Evolutionary conservation across 2,113 vertebrate genomes (phyloP), one percentile per base, ranked within the genome.

Genomic region (Urocynchramus pylzowi): DNA sequence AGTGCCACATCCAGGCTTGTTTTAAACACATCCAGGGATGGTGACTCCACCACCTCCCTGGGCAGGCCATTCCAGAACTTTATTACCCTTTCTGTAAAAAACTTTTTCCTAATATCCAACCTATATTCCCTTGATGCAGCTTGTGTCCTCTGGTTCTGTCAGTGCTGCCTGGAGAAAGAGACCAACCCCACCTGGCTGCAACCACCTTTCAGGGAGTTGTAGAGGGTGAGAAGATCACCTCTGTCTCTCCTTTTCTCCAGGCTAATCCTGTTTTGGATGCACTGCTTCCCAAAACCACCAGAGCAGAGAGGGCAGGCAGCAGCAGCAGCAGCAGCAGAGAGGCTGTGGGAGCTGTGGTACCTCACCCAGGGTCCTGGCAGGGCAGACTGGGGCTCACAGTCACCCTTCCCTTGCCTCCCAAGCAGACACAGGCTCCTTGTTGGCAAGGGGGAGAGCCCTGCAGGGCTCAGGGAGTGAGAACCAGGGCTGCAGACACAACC

Each of bases 291-390:
- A 35, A 68, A 68, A 5, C 4, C 30, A 21, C 24, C 65, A 18
- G 52, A 24, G 7, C 28, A 18, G 45, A 11, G 61, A 39, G 42
- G 1, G 28, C 42, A 8, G 68, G 69, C 59, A 65, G 4, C 70
- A 37, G 26, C 70, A 65, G 4, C 70, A 37, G 26, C 70, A 52
- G 50, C 50, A 41, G 28, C 80, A 71, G 44, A 11, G 26, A 27
- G 27, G 16, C 53, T 7, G 31, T 2, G 21, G 56, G 80, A 49
- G 71, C 71, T 67, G 24, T 16, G 49, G 63, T 5, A 14, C 17
- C 47, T 6, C 1, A 1, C 3, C 1, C 2, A 3, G 13, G 11
- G 13, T 3, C 45, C n/a, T 21, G 53, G 16, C 39, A 49, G 28
- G 67, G 61, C 75, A 64, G 53, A 8, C 49, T 12, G 11, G 2